These are phyloP conservation scores for Acrocera orbiculus DNA, from an alignment of 2,888 invertebrate species.

Conservation along the genomic window DNA sequence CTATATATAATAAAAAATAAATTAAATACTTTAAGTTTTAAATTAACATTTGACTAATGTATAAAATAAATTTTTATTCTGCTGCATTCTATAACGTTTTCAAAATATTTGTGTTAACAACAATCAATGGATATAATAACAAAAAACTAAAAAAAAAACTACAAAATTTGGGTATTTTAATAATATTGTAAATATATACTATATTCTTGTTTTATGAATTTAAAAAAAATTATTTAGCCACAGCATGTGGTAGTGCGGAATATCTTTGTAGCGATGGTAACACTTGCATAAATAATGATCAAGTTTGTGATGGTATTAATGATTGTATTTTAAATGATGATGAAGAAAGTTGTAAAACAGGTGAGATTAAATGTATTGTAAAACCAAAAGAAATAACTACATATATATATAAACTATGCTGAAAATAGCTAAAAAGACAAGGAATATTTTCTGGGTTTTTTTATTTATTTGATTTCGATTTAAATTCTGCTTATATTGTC, in stretches of 20 bases:
- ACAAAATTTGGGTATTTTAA: background rate
- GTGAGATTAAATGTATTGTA: too few species aligned
- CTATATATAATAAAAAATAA: background rate
- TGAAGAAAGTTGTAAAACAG: slow-evolving; percentile 28
- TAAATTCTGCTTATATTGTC: too few species aligned
- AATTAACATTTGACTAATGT: background rate
- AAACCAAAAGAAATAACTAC: too few species aligned
- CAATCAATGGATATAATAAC: background rate
- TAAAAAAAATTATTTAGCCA: slow-evolving; percentile 16
- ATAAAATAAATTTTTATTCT: background rate
- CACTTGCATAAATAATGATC: slow-evolving; percentile 24
- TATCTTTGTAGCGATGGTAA: slow-evolving; percentile 26
- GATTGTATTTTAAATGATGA: slow-evolving; percentile 29
- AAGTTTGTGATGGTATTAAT: slow-evolving; percentile 23
- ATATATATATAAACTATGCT: too few species aligned
- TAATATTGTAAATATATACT: background rate
- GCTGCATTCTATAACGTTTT: too few species aligned
- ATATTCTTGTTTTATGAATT: background rate
- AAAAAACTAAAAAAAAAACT: background rate
- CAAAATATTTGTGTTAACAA: slow-evolving; percentile 13
- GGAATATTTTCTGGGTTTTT: too few species aligned
- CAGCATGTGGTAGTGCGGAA: slow-evolving; percentile 24
- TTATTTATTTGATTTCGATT: too few species aligned
- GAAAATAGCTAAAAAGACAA: too few species aligned
- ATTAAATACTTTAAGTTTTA: background rate